Percentiles rank a stretch among this genome's conserved stretches.
Conservation (phyloP, 2,888 invertebrate species). For the Altica lythri region DNA sequence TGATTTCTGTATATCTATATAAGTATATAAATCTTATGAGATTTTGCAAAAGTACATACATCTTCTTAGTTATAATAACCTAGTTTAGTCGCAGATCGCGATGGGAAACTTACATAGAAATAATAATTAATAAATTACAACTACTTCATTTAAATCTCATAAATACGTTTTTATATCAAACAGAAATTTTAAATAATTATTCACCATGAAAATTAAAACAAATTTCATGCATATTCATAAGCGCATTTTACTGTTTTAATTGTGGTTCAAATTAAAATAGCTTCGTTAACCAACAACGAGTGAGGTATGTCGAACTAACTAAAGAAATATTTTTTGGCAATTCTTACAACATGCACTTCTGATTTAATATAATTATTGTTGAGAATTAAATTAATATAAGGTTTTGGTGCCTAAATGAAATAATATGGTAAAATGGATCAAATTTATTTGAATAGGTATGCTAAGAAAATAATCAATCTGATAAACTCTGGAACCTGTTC, state of each 20-base stretch:
- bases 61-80: conserved; percentile 12
- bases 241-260: conserved; percentile 39
- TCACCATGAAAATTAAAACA: conserved; percentile 36
- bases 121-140: conserved; percentile 29
- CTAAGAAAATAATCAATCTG: too few relatives aligned
- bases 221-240: conserved; percentile 40
- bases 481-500: too few relatives aligned
- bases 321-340: too few relatives aligned
- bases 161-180: conserved; percentile 24
- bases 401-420: too few relatives aligned
- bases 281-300: conserved; percentile 35
- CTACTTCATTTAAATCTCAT: conserved; percentile 26
- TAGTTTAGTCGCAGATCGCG: conserved; percentile 4
- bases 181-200: conserved; percentile 32
- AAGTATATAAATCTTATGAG: not conserved
- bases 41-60: conserved; percentile 3
- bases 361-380: too few relatives aligned
- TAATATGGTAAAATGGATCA: too few relatives aligned
- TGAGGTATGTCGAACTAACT: too few relatives aligned
- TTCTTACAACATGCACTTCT: too few relatives aligned
- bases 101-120: conserved; percentile 21
- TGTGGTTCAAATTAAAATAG: conserved; percentile 34
- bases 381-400: too few relatives aligned
- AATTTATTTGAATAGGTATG: too few relatives aligned
- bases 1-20: too few relatives aligned